These are phyloP conservation scores for Hyalella azteca DNA, from an alignment of 2,888 invertebrate genomes.

Conservation along the genomic window DNA sequence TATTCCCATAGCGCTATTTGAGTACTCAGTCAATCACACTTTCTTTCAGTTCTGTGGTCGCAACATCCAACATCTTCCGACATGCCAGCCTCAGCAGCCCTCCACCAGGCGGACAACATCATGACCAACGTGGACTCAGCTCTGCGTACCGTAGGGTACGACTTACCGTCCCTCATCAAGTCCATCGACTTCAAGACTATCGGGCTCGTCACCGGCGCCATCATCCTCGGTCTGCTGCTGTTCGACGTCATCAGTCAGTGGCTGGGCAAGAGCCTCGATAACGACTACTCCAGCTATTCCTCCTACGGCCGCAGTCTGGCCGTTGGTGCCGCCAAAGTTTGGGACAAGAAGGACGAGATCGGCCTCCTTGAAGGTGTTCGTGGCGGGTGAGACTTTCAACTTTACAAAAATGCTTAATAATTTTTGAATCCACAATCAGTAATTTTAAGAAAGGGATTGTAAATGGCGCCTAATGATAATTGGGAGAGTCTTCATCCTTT, in stretches of 20 bases:
- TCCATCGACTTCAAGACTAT: constrained; percentile 50
- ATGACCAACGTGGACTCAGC: constrained; percentile 48
- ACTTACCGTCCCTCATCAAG: constrained; percentile 48
- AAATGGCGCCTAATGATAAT: no score
- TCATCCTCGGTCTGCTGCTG: constrained; percentile 20
- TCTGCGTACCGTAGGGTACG: constrained; percentile 48
- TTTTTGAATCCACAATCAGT: no score
- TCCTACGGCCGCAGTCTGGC: constrained; percentile 53
- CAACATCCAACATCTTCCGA: neutral
- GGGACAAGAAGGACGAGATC: constrained; percentile 48
- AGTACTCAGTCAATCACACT: neutral
- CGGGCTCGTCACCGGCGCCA: constrained; percentile 7
- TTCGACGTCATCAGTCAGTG: constrained; percentile 14
- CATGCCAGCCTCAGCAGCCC: constrained; percentile 35
- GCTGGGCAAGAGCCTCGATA: neutral
- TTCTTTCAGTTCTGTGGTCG: neutral
- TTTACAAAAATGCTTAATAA: no score
- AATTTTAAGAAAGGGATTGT: no score
- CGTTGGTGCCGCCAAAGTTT: constrained; percentile 46
- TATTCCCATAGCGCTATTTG: neutral
- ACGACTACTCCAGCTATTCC: constrained; percentile 44
- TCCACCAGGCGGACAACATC: constrained; percentile 15
- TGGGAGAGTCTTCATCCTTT: no score
- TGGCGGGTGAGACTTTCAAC: constrained; percentile 43
- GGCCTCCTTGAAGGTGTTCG: constrained; percentile 42